Base-by-base conservation (phyloP, 2,113 vertebrate species). In the Synodontis membranacea region DNA sequence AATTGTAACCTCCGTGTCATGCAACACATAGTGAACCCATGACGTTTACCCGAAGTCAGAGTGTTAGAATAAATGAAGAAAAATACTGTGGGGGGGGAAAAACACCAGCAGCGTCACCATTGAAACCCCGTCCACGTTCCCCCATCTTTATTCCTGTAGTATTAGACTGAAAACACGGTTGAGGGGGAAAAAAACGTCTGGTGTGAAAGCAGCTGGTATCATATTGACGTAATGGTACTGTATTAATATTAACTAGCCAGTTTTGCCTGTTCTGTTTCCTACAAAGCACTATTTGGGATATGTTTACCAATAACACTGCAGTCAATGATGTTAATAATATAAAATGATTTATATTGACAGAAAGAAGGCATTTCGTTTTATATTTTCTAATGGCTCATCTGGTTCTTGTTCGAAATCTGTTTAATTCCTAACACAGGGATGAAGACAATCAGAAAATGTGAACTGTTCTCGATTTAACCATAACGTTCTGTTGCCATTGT, bases 211-310 rank as follows among this genome's bases (percentile, higher is more conserved):
- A 80, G 78, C 50, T 56, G 1, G 6, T 80, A 21, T 42, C 8
- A 4, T 31, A 3, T 9, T 52, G 75, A 8, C 48, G 17, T 42
- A 25, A 66, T 15, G 19, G 60, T 86, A 86, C 85, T 81, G 78
- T 81, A 81, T 72, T 81, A 21, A 56, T 31, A 68, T 80, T 14
- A 31, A 25, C 66, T 56, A 21, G 62, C 37, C 84, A 21, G 60
- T 68, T 46, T 15, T 52, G 74, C 75, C 84, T 86, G 84, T 80
- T 86, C 34, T 68, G 21, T 86, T 70, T 56, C 48, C 28, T 80
- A 44, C 25, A 8, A 72, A 62, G 60, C 60, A 42, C 48, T 54
- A 42, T 56, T 60, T 60, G 83, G 48, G 39, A 76, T 9, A 58
- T 12, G 17, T 76, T 74, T 56, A 75, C 28, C n/a, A 48, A 64